Conservation (phyloP, 1,140 invertebrate species). For the Antheraea mylitta region DNA sequence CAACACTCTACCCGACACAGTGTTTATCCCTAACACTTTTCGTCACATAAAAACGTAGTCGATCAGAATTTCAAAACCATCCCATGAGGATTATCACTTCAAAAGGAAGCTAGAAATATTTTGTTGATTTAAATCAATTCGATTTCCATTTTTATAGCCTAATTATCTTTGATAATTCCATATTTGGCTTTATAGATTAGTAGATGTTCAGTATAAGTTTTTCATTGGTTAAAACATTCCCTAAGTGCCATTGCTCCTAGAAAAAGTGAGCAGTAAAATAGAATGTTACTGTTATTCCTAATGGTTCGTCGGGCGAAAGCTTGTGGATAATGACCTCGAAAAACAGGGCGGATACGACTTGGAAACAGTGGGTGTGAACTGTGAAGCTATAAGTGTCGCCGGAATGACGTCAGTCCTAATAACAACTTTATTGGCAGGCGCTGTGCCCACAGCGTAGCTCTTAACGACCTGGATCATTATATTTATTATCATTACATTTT, state of each 20-base stretch:
- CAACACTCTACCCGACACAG: too few relatives aligned
- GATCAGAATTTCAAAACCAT: too few relatives aligned
- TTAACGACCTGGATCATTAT: not conserved
- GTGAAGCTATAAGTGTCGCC: slow-evolving; percentile 3
- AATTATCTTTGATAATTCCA: too few relatives aligned
- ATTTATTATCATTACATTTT: not conserved
- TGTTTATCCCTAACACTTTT: too few relatives aligned
- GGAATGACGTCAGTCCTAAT: not conserved
- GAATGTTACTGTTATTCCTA: not conserved
- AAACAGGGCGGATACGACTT: slow-evolving; percentile 1
- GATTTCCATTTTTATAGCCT: too few relatives aligned
- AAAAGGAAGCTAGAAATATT: too few relatives aligned
- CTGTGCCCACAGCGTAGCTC: not conserved
- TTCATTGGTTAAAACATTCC: not conserved
- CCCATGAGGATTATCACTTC: too few relatives aligned
- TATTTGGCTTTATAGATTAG: too few relatives aligned
- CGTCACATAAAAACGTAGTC: too few relatives aligned
- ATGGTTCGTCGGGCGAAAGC: not conserved
- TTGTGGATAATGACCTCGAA: not conserved
- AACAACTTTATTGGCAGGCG: not conserved
- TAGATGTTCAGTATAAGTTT: too few relatives aligned
- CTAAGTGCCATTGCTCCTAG: not conserved
- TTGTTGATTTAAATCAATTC: too few relatives aligned
- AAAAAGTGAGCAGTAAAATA: not conserved
- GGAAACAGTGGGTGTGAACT: slow-evolving; percentile 1